Conservation (phyloP, 2,888 invertebrate genomes). For the Ryuthela nishihirai region DNA sequence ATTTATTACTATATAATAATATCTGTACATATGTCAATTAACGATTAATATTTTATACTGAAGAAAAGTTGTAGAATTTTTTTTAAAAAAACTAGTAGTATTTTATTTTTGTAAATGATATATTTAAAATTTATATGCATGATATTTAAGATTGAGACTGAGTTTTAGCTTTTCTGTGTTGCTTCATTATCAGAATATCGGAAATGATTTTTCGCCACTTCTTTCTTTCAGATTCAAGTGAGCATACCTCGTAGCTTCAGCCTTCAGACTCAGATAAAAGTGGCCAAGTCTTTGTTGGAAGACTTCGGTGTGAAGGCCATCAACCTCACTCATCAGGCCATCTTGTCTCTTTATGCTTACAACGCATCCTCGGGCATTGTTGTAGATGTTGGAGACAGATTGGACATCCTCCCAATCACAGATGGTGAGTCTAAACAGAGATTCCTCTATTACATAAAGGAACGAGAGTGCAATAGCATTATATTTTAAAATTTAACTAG, state of each 20-base stretch:
- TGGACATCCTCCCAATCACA: conserved; percentile 58
- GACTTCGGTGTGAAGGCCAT: conserved; percentile 52
- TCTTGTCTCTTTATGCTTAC: conserved; percentile 59
- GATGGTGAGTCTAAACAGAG: conserved; percentile 58
- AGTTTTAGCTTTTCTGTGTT: no score
- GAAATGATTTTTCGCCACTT: not conserved
- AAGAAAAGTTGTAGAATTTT: no score
- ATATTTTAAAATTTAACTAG: no score
- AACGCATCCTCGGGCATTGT: conserved; percentile 59
- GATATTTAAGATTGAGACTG: not conserved
- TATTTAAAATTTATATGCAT: not conserved
- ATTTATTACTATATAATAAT: no score
- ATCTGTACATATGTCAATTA: no score
- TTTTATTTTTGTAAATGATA: not conserved
- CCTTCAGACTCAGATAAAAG: conserved; percentile 51
- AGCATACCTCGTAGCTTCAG: conserved; percentile 53
- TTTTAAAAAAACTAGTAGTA: not conserved
- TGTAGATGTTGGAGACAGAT: conserved; percentile 59
- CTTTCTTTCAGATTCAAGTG: conserved; percentile 22
- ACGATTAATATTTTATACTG: no score
- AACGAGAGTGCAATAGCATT: no score
- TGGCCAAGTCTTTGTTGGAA: conserved; percentile 53
- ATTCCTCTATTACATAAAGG: no score
- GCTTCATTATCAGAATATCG: no score
- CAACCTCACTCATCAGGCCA: conserved; percentile 57